Conservation (phyloP, 2,797 vertebrate species). For the Neolamprologus multifasciatus region DNA sequence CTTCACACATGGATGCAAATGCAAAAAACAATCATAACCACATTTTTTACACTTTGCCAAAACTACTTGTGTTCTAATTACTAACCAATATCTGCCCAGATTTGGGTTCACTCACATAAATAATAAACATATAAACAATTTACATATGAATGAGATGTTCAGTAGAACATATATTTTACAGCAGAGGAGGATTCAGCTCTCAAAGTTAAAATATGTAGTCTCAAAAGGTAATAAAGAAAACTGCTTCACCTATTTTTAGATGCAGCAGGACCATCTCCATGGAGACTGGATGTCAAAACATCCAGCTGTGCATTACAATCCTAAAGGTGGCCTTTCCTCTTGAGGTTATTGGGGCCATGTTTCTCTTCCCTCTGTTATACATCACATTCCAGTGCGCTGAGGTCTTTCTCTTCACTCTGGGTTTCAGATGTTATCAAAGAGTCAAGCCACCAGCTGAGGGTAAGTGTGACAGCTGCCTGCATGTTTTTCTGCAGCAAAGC, state of each 20-base stretch:
- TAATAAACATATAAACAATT: background rate
- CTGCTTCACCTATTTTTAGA: slow-evolving; percentile 37
- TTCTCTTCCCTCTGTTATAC: slow-evolving; percentile 85
- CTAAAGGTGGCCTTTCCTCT: slow-evolving; percentile 77
- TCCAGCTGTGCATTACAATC: slow-evolving; percentile 78
- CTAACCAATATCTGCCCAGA: background rate
- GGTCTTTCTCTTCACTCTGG: slow-evolving; percentile 72
- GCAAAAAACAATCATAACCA: background rate
- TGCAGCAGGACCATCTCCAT: slow-evolving; percentile 77
- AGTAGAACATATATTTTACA: background rate
- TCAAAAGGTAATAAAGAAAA: background rate
- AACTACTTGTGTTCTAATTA: background rate
- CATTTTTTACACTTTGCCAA: background rate
- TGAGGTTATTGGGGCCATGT: slow-evolving; percentile 76
- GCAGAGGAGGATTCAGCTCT: background rate
- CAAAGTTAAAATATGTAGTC: background rate
- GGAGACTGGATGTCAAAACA: slow-evolving; percentile 86
- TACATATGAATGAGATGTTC: background rate
- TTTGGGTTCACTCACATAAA: background rate
- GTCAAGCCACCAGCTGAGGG: slow-evolving; percentile 53
- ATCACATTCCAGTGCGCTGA: slow-evolving; percentile 76
- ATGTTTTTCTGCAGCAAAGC: background rate
- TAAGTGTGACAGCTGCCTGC: slow-evolving; percentile 56
- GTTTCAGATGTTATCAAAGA: slow-evolving; percentile 71
- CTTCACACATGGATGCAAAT: background rate